A percentile compares a stretch with the other conserved stretches of the same genome.
phyloP scores from a whole-genome alignment of 2,888 invertebrate genomes.

The Eristalis tenax region DNA sequence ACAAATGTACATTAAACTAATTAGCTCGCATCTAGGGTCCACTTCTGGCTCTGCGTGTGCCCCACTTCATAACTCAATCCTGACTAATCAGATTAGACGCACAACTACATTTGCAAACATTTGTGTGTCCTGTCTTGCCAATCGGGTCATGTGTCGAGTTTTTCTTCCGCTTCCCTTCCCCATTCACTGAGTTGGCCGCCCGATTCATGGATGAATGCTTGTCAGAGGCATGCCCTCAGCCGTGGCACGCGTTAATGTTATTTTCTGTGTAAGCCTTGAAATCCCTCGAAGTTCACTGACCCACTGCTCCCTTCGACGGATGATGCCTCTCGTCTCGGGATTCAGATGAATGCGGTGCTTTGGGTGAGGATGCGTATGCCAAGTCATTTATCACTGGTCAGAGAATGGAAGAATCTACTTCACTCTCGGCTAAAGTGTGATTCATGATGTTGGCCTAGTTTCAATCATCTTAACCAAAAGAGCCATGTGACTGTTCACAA shows the following conservation, averaged over 20 bases:
- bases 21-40: not conserved
- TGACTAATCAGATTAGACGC: not conserved
- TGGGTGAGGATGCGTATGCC: not conserved
- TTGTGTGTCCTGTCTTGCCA: not conserved
- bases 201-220: not conserved
- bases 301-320: not conserved
- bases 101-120: not conserved
- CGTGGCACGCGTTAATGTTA: not conserved
- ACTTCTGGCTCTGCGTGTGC: not conserved
- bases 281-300: not conserved
- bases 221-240: not conserved
- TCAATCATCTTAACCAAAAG: not conserved
- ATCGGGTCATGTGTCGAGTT: not conserved
- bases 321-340: not conserved
- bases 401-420: not conserved
- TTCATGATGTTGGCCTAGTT: not conserved
- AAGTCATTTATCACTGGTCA: not conserved
- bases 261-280: not conserved
- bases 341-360: not conserved
- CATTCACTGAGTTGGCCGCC: too few species aligned
- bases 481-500: not conserved
- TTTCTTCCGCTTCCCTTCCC: not conserved
- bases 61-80: not conserved
- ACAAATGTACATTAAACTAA: not conserved
- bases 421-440: not conserved